These are phyloP conservation scores for Subacronicta megacephala DNA, from an alignment of 2,888 invertebrate genomes.

Conservation along the genomic window DNA sequence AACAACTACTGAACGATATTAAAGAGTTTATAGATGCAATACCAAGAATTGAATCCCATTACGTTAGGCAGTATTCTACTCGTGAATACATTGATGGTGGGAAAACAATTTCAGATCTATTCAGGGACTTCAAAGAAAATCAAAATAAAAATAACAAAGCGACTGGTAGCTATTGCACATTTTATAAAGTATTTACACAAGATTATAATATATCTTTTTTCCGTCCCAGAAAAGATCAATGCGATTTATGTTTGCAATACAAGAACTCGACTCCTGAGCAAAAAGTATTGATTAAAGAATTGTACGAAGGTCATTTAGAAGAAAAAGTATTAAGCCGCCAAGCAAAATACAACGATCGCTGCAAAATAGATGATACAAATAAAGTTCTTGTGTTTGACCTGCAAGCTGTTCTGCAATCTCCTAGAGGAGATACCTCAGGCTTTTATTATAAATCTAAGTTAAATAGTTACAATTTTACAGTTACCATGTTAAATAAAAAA, in stretches of 20 bases:
- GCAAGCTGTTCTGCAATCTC: constrained; percentile 47
- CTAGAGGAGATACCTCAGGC: constrained; percentile 31
- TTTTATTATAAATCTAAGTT: constrained; percentile 48
- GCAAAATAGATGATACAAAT: constrained; percentile 41
- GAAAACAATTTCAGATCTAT: constrained; percentile 42
- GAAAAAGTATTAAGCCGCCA: constrained; percentile 24
- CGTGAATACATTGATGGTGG: constrained; percentile 47
- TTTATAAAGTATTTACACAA: constrained; percentile 35
- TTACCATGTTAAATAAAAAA: constrained; percentile 1
- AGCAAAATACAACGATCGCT: constrained; percentile 18
- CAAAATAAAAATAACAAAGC: constrained; percentile 35
- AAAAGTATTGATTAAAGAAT: constrained; percentile 13
- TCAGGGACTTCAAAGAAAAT: constrained; percentile 34
- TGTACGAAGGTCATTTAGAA: constrained; percentile 23
- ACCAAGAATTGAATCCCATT: constrained; percentile 42
- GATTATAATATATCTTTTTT: constrained; percentile 40
- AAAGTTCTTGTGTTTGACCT: constrained; percentile 47
- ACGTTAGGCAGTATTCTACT: constrained; percentile 32
- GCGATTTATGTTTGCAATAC: constrained; percentile 32
- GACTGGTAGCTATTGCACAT: constrained; percentile 31
- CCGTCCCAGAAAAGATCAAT: constrained; percentile 30
- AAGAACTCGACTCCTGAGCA: constrained; percentile 8
- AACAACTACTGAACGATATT: constrained; percentile 29
- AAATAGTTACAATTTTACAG: constrained; percentile 43
- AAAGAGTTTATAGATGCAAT: constrained; percentile 44